Conservation (phyloP, 1,140 invertebrate genomes). For the Drosophila pectinifera region DNA sequence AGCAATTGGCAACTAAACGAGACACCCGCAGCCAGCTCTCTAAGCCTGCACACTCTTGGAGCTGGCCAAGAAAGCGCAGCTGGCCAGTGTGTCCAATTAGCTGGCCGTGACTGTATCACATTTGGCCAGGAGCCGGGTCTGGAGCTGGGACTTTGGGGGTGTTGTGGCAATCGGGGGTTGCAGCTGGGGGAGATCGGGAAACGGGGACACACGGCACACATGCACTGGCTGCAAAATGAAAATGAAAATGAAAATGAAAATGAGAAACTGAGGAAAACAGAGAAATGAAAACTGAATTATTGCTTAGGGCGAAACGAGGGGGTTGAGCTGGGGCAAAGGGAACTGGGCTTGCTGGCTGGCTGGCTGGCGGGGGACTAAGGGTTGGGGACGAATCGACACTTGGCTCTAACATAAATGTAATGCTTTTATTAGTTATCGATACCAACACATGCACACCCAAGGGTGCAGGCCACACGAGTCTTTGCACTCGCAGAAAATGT, state of each 20-base stretch:
- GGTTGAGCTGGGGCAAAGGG: slow-evolving; percentile 9
- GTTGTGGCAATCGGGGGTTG: slow-evolving; percentile 3
- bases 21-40: slow-evolving; percentile 22
- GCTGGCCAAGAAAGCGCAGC: slow-evolving; percentile 13
- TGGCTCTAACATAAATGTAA: slow-evolving; percentile 73
- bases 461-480: slow-evolving; percentile 12
- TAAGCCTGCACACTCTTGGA: not conserved
- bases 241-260: slow-evolving; percentile 53
- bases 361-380: slow-evolving; percentile 2
- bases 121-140: slow-evolving; percentile 1
- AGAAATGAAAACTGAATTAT: slow-evolving; percentile 77
- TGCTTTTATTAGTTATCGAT: slow-evolving; percentile 81
- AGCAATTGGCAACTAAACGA: slow-evolving; percentile 72
- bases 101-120: slow-evolving; percentile 54
- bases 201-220: slow-evolving; percentile 25
- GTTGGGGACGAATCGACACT: slow-evolving; percentile 12
- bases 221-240: slow-evolving; percentile 50
- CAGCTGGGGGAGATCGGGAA: not conserved
- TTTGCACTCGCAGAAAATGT: slow-evolving; percentile 1
- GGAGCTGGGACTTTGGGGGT: not conserved
- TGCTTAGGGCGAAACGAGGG: slow-evolving; percentile 46
- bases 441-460: slow-evolving; percentile 35
- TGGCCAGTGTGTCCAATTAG: slow-evolving; percentile 70
- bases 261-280: slow-evolving; percentile 57
- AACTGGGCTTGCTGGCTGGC: not conserved